Conservation (phyloP, 92 coral and sea anemone species). For the Pocillopora grandis region DNA sequence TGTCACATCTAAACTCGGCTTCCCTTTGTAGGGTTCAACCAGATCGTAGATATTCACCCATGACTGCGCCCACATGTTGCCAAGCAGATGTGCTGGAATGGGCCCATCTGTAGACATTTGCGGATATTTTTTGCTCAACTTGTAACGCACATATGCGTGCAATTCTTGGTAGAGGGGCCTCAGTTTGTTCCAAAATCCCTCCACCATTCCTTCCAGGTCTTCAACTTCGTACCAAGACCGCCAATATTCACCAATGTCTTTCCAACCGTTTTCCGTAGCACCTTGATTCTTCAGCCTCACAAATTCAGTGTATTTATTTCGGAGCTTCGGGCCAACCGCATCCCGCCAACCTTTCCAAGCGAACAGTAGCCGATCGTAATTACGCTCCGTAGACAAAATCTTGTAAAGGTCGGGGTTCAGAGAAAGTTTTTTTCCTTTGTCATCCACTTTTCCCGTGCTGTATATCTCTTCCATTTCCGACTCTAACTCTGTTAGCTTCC, state of each 20-base stretch:
- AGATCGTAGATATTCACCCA: conserved; percentile 81
- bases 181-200: conserved; percentile 61
- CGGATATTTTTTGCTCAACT: conserved; percentile 55
- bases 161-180: conserved; percentile 83
- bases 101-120: conserved; percentile 56
- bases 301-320: conserved; percentile 64
- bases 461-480: conserved; percentile 70
- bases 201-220: conserved; percentile 70
- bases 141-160: conserved; percentile 88
- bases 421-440: conserved; percentile 45
- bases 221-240: conserved; percentile 93
- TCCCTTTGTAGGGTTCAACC: conserved; percentile 70
- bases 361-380: conserved; percentile 66
- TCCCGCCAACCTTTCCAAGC: conserved; percentile 99
- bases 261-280: conserved; percentile 81
- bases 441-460: conserved; percentile 79
- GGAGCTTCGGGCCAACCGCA: conserved; percentile 76
- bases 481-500: conserved; percentile 40
- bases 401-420: conserved; percentile 73
- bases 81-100: conserved; percentile 91
- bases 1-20: conserved; percentile 78
- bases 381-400: conserved; percentile 60
- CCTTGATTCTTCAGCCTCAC: conserved; percentile 82
- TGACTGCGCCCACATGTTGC: conserved; percentile 96
- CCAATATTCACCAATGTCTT: conserved; percentile 87